phyloP scores from a whole-genome alignment of 1,140 invertebrate genomes.

The Drosophila watanabei region DNA sequence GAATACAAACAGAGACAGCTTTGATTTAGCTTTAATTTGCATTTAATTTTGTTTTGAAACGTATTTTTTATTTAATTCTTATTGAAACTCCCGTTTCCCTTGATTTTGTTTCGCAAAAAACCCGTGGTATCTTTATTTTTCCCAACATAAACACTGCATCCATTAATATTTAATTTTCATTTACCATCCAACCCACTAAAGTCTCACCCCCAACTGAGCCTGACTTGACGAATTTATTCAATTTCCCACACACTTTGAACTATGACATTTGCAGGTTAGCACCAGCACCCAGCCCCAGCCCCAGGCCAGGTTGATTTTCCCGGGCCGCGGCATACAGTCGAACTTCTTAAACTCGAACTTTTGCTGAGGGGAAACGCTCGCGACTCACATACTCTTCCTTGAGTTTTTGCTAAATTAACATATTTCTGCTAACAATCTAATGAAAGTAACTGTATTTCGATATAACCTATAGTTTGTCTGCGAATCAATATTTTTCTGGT shows the following conservation, averaged over 20 bases:
- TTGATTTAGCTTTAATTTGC: neutral
- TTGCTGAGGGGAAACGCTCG: neutral
- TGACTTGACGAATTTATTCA: constrained; percentile 27
- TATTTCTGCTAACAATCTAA: neutral
- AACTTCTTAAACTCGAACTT: constrained; percentile 3
- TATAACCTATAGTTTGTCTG: neutral
- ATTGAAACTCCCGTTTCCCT: neutral
- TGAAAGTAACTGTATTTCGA: neutral
- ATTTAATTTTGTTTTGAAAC: neutral
- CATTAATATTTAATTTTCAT: constrained; percentile 41
- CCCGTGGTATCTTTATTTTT: neutral
- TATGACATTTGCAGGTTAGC: constrained; percentile 39
- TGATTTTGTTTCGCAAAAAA: neutral
- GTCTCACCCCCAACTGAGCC: constrained; percentile 1
- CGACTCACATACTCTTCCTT: too few species aligned
- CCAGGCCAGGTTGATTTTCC: constrained; percentile 22
- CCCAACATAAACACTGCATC: constrained; percentile 7
- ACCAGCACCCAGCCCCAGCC: constrained; percentile 1
- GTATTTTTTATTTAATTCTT: neutral
- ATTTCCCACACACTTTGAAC: constrained; percentile 52
- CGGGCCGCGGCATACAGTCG: constrained; percentile 10
- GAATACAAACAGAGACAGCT: neutral
- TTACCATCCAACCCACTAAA: constrained; percentile 19
- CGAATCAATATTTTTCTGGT: neutral
- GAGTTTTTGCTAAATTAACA: neutral